These are phyloP conservation scores for Conus betulinus DNA, from an alignment of 1,140 invertebrate genomes.

Conservation along the genomic window DNA sequence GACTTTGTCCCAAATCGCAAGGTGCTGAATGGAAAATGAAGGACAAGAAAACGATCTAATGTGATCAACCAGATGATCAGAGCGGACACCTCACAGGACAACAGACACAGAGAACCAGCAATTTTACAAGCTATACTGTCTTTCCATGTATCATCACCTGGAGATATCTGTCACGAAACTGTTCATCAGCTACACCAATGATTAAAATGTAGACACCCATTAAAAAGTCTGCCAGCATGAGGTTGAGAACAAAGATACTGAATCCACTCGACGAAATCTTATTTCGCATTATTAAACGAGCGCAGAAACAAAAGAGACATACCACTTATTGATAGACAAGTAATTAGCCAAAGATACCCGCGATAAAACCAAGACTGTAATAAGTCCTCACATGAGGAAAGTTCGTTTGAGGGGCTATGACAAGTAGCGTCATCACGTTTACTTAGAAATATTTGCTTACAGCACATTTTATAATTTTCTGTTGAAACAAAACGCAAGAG, in stretches of 20 bases:
- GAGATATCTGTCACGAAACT: conserved; percentile 56
- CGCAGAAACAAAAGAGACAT: conserved; percentile 45
- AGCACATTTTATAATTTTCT: conserved; percentile 53
- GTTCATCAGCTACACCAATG: conserved; percentile 56
- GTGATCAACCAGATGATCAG: conserved; percentile 63
- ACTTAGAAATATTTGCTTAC: conserved; percentile 36
- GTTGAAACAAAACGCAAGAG: conserved; percentile 23
- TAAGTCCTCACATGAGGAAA: conserved; percentile 55
- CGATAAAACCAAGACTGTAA: conserved; percentile 38
- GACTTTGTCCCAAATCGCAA: background rate
- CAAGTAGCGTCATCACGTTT: conserved; percentile 11
- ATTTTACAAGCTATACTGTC: conserved; percentile 52
- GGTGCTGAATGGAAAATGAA: conserved; percentile 31
- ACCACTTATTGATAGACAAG: conserved; percentile 44
- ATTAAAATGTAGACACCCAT: conserved; percentile 68
- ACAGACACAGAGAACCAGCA: conserved; percentile 59
- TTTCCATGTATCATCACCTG: conserved; percentile 53
- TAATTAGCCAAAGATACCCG: conserved; percentile 50
- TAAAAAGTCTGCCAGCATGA: conserved; percentile 58
- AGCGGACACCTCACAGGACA: conserved; percentile 60
- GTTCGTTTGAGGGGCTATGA: conserved; percentile 32
- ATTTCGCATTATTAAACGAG: conserved; percentile 25
- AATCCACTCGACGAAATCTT: conserved; percentile 30
- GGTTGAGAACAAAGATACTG: conserved; percentile 57
- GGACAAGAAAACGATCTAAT: conserved; percentile 55